Conservation (phyloP, 2,888 invertebrate genomes). For the Dynastes tityus region DNA sequence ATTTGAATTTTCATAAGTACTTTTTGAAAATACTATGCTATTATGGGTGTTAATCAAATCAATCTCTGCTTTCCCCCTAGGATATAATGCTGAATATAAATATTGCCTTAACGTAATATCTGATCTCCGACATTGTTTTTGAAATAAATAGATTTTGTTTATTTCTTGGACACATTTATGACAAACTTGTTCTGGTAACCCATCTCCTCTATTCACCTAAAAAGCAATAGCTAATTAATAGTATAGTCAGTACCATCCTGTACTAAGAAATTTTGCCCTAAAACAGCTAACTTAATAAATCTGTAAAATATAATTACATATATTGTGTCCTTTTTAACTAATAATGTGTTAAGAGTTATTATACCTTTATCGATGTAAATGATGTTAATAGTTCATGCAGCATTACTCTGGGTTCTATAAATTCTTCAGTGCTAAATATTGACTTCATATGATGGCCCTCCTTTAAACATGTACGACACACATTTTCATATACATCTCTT, state of each 20-base stretch:
- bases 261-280: no score
- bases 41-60: neutral
- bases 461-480: slow-evolving; percentile 60
- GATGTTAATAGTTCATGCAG: slow-evolving; percentile 60
- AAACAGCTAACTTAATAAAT: no score
- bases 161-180: slow-evolving; percentile 61
- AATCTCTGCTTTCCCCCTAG: neutral
- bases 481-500: slow-evolving; percentile 48
- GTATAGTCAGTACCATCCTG: no score
- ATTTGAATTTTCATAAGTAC: no score
- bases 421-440: slow-evolving; percentile 56
- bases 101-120: slow-evolving; percentile 58
- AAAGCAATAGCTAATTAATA: no score
- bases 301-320: no score
- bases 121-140: slow-evolving; percentile 63
- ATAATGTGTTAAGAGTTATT: neutral
- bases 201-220: slow-evolving; percentile 58
- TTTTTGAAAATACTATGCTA: no score
- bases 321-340: no score
- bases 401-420: slow-evolving; percentile 56
- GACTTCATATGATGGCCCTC: slow-evolving; percentile 56
- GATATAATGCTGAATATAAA: slow-evolving; percentile 16
- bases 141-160: slow-evolving; percentile 61
- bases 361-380: slow-evolving; percentile 61
- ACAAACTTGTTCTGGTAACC: slow-evolving; percentile 65